Conservation (phyloP, 2,888 invertebrate genomes). For the Synergus laeviventris region DNA sequence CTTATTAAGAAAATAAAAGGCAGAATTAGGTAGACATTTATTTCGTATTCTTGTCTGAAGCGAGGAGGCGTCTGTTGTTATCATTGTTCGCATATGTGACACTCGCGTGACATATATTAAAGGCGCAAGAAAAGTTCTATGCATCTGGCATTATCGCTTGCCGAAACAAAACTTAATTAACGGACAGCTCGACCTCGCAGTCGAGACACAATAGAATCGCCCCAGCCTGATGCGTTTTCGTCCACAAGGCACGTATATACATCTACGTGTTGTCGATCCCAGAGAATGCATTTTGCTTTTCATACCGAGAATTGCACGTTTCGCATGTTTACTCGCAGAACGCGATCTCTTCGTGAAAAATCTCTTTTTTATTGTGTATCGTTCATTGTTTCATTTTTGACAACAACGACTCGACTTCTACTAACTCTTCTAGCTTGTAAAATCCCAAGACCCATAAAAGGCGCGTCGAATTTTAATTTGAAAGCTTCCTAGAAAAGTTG, state of each 20-base stretch:
- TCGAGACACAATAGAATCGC: slow-evolving; percentile 59
- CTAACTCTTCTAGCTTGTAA: slow-evolving; percentile 46
- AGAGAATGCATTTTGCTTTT: slow-evolving; percentile 54
- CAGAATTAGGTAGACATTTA: slow-evolving; percentile 43
- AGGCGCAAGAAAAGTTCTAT: slow-evolving; percentile 45
- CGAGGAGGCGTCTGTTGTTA: slow-evolving; percentile 37
- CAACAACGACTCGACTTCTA: slow-evolving; percentile 52
- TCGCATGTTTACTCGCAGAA: slow-evolving; percentile 41
- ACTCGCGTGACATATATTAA: slow-evolving; percentile 41
- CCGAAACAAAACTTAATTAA: slow-evolving; percentile 66
- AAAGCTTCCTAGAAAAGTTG: slow-evolving; percentile 53
- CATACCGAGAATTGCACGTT: slow-evolving; percentile 42
- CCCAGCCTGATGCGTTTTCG: slow-evolving; percentile 53
- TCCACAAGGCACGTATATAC: slow-evolving; percentile 47
- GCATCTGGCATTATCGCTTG: slow-evolving; percentile 56
- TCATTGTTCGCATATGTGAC: slow-evolving; percentile 42
- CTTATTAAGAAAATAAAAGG: slow-evolving; percentile 41
- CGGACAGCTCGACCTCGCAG: slow-evolving; percentile 58
- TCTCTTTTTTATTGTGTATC: slow-evolving; percentile 31
- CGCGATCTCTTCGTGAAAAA: slow-evolving; percentile 46
- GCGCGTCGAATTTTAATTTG: slow-evolving; percentile 34
- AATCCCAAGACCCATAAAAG: too few relatives aligned
- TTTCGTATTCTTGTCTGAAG: slow-evolving; percentile 45
- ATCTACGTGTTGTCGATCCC: slow-evolving; percentile 52
- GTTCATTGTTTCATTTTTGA: slow-evolving; percentile 18